These are phyloP conservation scores for Xanthorhoe designata DNA, from an alignment of 2,888 invertebrate genomes.

Conservation along the genomic window DNA sequence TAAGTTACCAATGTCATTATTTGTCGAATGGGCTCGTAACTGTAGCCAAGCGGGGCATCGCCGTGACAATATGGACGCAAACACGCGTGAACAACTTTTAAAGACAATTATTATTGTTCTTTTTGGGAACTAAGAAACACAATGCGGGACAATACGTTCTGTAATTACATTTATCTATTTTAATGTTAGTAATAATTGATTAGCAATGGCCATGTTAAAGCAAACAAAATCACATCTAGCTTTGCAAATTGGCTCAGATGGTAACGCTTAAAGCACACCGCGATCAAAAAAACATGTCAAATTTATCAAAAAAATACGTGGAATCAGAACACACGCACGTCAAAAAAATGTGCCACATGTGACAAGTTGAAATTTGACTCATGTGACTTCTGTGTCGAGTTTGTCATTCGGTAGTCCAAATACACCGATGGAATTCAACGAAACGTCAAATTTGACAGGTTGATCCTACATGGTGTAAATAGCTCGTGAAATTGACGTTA, in stretches of 20 bases:
- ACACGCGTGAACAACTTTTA: slow-evolving; percentile 63
- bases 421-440: slow-evolving; percentile 65
- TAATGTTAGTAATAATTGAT: slow-evolving; percentile 30
- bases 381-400: slow-evolving; percentile 62
- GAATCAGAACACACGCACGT: slow-evolving; percentile 62
- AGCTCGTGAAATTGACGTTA: slow-evolving; percentile 68
- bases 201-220: slow-evolving; percentile 30
- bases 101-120: slow-evolving; percentile 48
- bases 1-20: slow-evolving; percentile 81
- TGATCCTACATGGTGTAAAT: slow-evolving; percentile 63
- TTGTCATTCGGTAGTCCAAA: slow-evolving; percentile 61
- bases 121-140: slow-evolving; percentile 43
- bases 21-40: slow-evolving; percentile 69
- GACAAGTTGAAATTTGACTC: slow-evolving; percentile 66
- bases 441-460: slow-evolving; percentile 63
- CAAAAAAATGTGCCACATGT: slow-evolving; percentile 66
- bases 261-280: slow-evolving; percentile 41
- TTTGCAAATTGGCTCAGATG: slow-evolving; percentile 28
- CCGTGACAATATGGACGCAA: slow-evolving; percentile 56
- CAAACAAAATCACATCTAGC: not conserved
- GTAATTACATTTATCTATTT: slow-evolving; percentile 48
- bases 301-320: slow-evolving; percentile 49
- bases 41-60: slow-evolving; percentile 75
- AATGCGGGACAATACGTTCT: slow-evolving; percentile 45
- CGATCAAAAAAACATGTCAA: slow-evolving; percentile 56